Evolutionary conservation across 2,113 vertebrate species (phyloP), one percentile per base, ranked within the genome.

Genomic region (Acanthisitta chloris): DNA sequence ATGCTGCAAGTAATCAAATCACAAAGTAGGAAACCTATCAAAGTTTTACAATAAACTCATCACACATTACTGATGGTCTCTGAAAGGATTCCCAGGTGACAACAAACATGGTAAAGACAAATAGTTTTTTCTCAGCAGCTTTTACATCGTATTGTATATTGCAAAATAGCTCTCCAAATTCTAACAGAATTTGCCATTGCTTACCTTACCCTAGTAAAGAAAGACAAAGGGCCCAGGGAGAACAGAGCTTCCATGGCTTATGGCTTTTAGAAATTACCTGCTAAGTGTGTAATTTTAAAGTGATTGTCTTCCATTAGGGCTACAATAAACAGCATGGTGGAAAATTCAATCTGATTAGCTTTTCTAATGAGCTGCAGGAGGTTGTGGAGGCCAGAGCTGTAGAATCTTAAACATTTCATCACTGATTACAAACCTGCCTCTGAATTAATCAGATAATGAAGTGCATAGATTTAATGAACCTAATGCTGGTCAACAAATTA

Each of bases 301-400:
- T 90, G 93, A 96, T 94, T 96, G 93, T 95, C 85, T 93, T 90
- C 88, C 92, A 95, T 97, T 97, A 96, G 48, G 83, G 72, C 88
- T 95, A 95, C 88, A 95, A 88, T 94, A 96, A 96, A 97, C 96
- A 97, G 93, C 92, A 94, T 86, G 82, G 94, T 95, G 80, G 94
- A 95, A 96, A 96, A 95, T 88, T 93, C 92, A 94, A 93, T 94
- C 88, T 95, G 93, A 97, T 96, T 96, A 96, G 88, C 72, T 96
- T 95, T 95, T 90, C 86, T 96, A 97, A 97, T 96, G 90, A 96
- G 92, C 92, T 96, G 92, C 92, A 95, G 93, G 96, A 96, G 96
- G 90, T 42, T 92, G 90, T 74, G 72, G 82, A 94, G 76, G 82
- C 82, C 80, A 92, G 48, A 94, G 80, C 55, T 81, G 76, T 84